Base-by-base conservation (phyloP, 2,888 invertebrate genomes). In the Cantharis nigra region DNA sequence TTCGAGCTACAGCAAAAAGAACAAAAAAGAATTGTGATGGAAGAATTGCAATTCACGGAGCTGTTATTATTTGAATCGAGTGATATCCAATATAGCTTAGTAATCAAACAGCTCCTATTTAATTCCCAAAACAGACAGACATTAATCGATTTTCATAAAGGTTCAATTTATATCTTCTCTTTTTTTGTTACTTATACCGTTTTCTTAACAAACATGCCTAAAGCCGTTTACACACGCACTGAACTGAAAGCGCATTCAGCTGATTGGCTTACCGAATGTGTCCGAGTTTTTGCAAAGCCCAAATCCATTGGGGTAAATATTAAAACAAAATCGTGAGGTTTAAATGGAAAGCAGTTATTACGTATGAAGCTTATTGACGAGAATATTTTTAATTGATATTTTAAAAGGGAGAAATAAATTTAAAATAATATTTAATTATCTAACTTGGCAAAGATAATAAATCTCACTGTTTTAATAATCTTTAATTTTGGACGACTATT, bases 401-500 rank as follows among this genome's bases (percentile, higher is more conserved):
- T 49, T n/a, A 49, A 49, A n/a, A 5, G 2, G 49, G 49, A 49
- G 49, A 0, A 9, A 49, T 49, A 49, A 49, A 49, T 49, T 49
- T 49, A 7, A 49, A 49, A 49, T 49, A n/a, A 49, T 49, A 49
- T 49, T 49, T n/a, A 49, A 49, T 49, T 49, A 49, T 49, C 49
- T 49, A 3, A 49, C 49, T 49, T 49, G 7, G n/a, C n/a, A 49
- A 49, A 49, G 70, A 63, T 23, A 72, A 76, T 76, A 71, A 75
- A 75, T 75, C 75, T 67, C 70, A 65, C 75, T 69, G 72, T 76
- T 71, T 74, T 71, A 74, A 74, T 67, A 74, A 65, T 71, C 67
- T 67, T 70, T 77, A 71, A 74, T 77, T 67, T 69, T 63, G 67
- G 26, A 33, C 70, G 74, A 67, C 74, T 78, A 74, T 71, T 78